These are phyloP conservation scores for Protonemura montana DNA, from an alignment of 2,888 invertebrate species.

Conservation along the genomic window DNA sequence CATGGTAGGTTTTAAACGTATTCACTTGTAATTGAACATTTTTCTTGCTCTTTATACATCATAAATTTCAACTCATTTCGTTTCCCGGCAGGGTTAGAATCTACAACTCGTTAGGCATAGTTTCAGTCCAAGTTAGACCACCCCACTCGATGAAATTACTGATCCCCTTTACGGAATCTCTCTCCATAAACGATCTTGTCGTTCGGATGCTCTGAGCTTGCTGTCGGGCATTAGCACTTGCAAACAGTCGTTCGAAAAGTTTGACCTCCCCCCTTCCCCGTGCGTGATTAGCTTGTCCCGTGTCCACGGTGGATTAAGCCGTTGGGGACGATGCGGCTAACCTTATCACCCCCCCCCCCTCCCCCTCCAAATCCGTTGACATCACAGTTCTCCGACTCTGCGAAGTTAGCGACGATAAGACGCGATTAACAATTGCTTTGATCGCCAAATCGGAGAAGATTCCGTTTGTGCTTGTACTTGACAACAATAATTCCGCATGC, in stretches of 20 bases:
- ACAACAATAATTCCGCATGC: not conserved
- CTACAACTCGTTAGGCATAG: no score
- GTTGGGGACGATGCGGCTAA: not conserved
- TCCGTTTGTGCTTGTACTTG: not conserved
- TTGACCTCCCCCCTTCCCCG: not conserved
- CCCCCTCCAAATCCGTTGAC: not conserved
- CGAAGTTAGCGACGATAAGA: not conserved
- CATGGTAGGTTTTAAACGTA: no score
- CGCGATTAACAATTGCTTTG: not conserved
- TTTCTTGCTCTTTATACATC: no score
- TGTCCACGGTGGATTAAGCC: not conserved
- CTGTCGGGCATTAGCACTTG: not conserved
- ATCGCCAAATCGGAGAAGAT: not conserved
- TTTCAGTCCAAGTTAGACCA: not conserved
- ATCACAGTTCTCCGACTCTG: not conserved
- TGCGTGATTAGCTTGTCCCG: not conserved
- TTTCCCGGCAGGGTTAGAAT: no score
- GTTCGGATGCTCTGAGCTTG: not conserved
- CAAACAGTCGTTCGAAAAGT: not conserved
- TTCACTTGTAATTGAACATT: no score
- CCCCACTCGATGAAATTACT: not conserved
- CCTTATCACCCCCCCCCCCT: not conserved
- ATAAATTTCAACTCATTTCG: no score
- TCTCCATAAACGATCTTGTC: not conserved
- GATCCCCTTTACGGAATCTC: not conserved